These are phyloP conservation scores for Hippoglossus hippoglossus DNA, from an alignment of 2,797 vertebrate species.

Conservation along the genomic window DNA sequence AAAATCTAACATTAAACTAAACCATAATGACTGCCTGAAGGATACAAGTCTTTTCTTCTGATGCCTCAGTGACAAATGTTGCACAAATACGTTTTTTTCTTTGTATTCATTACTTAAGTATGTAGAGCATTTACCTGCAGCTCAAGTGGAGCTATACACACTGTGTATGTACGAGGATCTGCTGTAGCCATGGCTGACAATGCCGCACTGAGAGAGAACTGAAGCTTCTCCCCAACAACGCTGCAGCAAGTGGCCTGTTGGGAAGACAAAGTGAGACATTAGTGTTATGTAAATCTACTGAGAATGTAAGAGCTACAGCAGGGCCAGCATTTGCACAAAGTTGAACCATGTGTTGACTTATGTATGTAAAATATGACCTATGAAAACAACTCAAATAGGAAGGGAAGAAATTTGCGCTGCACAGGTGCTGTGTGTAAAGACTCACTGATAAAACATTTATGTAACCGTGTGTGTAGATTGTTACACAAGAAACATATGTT, in stretches of 20 bases:
- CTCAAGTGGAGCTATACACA: conserved; percentile 87
- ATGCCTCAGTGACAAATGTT: not conserved
- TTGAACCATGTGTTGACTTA: not conserved
- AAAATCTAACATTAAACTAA: conserved; percentile 55
- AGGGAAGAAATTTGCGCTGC: not conserved
- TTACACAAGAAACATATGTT: not conserved
- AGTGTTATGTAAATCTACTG: conserved; percentile 23
- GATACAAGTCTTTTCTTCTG: conserved; percentile 3
- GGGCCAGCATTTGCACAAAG: conserved; percentile 6
- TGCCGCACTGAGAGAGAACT: conserved; percentile 82
- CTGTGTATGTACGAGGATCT: conserved; percentile 78
- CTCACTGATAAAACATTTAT: not conserved
- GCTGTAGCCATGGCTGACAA: conserved; percentile 26
- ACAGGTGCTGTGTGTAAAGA: not conserved
- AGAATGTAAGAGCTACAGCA: not conserved
- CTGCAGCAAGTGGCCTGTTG: conserved; percentile 87
- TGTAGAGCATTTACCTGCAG: conserved; percentile 86
- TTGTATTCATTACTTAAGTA: not conserved
- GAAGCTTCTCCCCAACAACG: conserved; percentile 87
- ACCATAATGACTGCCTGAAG: conserved; percentile 28
- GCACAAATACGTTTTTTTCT: not conserved
- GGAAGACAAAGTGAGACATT: conserved; percentile 41
- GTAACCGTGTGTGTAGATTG: not conserved
- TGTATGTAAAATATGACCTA: not conserved
- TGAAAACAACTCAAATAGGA: conserved; percentile 14